Evolutionary conservation across 2,113 vertebrate genomes (phyloP), one percentile per base, ranked within the genome.

Genomic region (Aythya baeri): DNA sequence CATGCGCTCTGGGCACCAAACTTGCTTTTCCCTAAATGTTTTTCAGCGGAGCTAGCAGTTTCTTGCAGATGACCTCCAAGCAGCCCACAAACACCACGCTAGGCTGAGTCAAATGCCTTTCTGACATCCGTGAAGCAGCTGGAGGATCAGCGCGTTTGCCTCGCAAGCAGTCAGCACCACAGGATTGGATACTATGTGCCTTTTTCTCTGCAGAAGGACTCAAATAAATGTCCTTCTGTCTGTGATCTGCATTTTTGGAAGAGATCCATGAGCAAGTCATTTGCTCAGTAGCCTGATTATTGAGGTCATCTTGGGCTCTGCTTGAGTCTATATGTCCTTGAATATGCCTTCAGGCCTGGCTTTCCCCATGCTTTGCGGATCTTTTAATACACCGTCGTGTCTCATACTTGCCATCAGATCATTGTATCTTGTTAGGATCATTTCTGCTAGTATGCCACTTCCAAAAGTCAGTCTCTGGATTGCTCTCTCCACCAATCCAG

Each of bases 131-230:
- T 41, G 59, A 77, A 81, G 88, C 88, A 88, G 83, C 61, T 90
- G 92, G 79, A 93, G 31, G 79, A 88, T 81, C 86, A 55, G 25
- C 4, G 1, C 9, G 36, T 86, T 90, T 77, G 72, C 31, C 52
- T 81, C 63, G 68, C 58, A 74, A 88, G 36, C 72, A 93, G 76
- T 25, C 72, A 62, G 14, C 14, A 50, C 36, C 0, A 0, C 59
- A 81, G 50, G 7, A 62, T 17, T 88, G 55, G 88, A 77, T 93
- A 86, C 59, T 83, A 2, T 67, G 83, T 88, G 52, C 61, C 22
- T 70, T 86, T 92, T 91, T 90, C 61, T 86, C 59, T 78, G 73
- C 72, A 5, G 55, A 77, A 76, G 67, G 71, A 85, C 74, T 91
- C 67, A 18, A 46, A 43, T 59, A 57, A 91, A 71, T 43, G 86